Conservation (phyloP, 2,113 vertebrate species). For the Cyrtonyx montezumae region DNA sequence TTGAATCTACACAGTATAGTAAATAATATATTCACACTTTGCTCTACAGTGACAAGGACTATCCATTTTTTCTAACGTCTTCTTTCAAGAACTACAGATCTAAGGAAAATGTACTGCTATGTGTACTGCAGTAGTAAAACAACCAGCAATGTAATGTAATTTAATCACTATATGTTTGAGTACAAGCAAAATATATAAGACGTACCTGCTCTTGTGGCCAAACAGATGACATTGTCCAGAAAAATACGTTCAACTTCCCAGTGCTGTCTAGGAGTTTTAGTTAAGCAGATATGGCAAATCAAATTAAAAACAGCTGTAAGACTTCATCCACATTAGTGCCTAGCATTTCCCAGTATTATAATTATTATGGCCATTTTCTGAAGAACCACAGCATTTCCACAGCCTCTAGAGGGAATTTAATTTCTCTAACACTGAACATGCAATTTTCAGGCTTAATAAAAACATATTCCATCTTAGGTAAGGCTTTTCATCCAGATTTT, state of each 20-base stretch:
- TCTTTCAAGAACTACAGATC: neutral
- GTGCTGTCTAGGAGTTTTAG: neutral
- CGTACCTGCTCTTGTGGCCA: neutral
- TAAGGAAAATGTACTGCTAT: neutral
- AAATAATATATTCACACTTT: neutral
- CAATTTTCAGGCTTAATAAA: neutral
- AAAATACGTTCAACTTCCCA: neutral
- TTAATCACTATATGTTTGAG: neutral
- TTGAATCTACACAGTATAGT: neutral
- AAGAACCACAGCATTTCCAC: neutral
- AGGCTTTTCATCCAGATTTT: neutral
- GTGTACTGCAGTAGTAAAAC: neutral
- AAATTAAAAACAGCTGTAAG: neutral
- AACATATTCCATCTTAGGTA: neutral
- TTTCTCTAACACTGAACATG: neutral
- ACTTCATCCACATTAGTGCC: fast-evolving
- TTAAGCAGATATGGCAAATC: neutral
- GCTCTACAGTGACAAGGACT: neutral
- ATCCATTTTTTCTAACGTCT: neutral
- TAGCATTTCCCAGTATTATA: neutral
- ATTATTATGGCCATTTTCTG: neutral
- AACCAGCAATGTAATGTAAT: neutral
- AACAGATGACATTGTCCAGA: neutral
- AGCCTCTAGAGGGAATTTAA: neutral
- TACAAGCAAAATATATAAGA: neutral